Evolutionary conservation across 2,888 invertebrate species (phyloP).

Genomic region (Ashinkailepas kermadecensis): DNA sequence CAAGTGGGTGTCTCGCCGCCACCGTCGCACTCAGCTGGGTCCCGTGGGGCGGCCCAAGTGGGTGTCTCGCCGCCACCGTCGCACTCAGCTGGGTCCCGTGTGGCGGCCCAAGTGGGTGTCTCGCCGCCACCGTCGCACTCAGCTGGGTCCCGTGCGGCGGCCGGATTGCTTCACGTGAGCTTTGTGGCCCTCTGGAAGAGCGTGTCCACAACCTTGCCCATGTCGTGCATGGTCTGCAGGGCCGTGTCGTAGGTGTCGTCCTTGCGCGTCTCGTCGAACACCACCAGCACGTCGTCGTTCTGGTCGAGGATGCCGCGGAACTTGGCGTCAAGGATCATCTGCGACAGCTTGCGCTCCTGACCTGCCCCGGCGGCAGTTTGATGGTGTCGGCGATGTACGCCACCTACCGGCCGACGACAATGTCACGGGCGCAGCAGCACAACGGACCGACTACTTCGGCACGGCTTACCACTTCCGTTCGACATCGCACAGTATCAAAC

Average conservation of each 20-base stretch:
- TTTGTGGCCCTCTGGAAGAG: conserved; percentile 99
- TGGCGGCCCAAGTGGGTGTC: neutral
- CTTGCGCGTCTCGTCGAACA: conserved; percentile 88
- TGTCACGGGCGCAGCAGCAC: no score
- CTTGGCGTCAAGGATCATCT: conserved; percentile 99
- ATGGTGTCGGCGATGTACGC: conserved; percentile 86
- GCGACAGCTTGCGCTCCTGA: conserved; percentile 98
- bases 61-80: neutral
- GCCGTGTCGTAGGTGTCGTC: conserved; percentile 98
- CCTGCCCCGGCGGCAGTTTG: conserved; percentile 77
- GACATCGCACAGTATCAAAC: no score
- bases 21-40: no score
- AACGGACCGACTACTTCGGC: no score
- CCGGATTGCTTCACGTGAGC: conserved; percentile 59
- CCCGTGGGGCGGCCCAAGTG: no score
- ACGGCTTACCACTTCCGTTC: no score
- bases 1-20: no score
- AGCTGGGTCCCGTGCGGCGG: no score
- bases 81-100: no score
- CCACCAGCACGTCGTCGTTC: conserved; percentile 93
- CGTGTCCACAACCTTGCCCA: conserved; percentile 99
- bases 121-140: neutral
- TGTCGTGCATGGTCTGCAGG: conserved; percentile 93
- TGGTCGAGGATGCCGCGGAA: conserved; percentile 96
- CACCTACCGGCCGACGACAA: conserved; percentile 36